A percentile compares a stretch with the other conserved stretches of the same genome.
phyloP scores from a whole-genome alignment of 2,888 invertebrate species.

The Philopedon plagiatum region DNA sequence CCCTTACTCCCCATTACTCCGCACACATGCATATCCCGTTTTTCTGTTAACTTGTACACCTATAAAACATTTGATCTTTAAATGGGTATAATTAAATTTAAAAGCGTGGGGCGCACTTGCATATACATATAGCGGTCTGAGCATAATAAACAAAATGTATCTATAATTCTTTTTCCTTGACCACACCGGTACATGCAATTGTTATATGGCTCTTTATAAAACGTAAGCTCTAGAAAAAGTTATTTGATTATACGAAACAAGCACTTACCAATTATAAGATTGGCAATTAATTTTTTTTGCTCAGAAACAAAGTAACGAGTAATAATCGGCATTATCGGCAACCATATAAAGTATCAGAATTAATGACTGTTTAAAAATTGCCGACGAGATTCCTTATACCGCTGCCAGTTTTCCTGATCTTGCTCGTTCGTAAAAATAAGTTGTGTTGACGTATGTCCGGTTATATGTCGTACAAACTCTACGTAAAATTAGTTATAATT shows the following conservation, averaged over 20 bases:
- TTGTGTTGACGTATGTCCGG: background rate
- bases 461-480: too few relatives aligned
- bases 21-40: too few relatives aligned
- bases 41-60: too few relatives aligned
- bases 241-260: background rate
- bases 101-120: too few relatives aligned
- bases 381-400: constrained; percentile 18
- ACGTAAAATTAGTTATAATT: too few relatives aligned
- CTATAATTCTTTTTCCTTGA: too few relatives aligned
- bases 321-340: constrained; percentile 13
- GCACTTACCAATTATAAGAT: background rate
- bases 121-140: too few relatives aligned
- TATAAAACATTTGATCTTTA: too few relatives aligned
- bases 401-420: constrained; percentile 23
- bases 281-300: background rate
- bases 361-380: constrained; percentile 20
- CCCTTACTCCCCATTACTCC: too few relatives aligned
- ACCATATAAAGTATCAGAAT: constrained; percentile 30
- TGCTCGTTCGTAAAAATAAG: background rate
- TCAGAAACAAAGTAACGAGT: constrained; percentile 11
- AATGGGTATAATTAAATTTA: too few relatives aligned
- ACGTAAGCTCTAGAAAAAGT: background rate
- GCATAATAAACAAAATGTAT: too few relatives aligned
- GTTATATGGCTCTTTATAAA: background rate
- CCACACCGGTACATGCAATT: too few relatives aligned